phyloP scores from a whole-genome alignment of 2,888 invertebrate genomes.

The Macaria liturata region DNA sequence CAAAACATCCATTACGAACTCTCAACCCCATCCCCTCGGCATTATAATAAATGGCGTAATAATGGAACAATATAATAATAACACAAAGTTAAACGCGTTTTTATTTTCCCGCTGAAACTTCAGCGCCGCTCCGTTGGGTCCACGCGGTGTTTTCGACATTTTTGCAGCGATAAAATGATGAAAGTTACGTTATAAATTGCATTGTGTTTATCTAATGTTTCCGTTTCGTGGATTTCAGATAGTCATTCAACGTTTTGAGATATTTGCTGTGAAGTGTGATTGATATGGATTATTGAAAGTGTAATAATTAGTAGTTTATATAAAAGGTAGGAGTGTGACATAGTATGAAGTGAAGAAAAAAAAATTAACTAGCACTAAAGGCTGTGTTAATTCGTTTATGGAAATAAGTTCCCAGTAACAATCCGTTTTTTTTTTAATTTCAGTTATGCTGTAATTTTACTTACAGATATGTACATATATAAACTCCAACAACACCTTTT shows the following conservation, averaged over 20 bases:
- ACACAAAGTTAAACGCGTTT: conserved; percentile 82
- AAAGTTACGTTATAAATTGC: conserved; percentile 73
- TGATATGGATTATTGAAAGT: too few relatives aligned
- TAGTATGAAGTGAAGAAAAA: too few relatives aligned
- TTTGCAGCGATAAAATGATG: conserved; percentile 55
- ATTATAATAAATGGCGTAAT: conserved; percentile 82
- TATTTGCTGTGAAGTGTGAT: too few relatives aligned
- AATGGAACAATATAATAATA: conserved; percentile 83
- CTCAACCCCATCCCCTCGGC: conserved; percentile 79
- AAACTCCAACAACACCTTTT: too few relatives aligned
- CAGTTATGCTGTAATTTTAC: too few relatives aligned
- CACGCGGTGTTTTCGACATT: conserved; percentile 8
- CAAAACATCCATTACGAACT: conserved; percentile 80
- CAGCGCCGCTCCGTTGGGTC: conserved; percentile 45
- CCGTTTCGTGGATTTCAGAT: conserved; percentile 29
- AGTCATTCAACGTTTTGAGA: neutral
- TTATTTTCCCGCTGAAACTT: conserved; percentile 77
- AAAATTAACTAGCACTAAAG: too few relatives aligned
- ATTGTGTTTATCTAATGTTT: conserved; percentile 76
- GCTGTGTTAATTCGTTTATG: too few relatives aligned
- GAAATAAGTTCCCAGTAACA: too few relatives aligned
- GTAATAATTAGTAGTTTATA: too few relatives aligned
- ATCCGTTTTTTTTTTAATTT: too few relatives aligned
- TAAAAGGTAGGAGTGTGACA: too few relatives aligned
- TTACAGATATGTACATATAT: too few relatives aligned